These are phyloP conservation scores for Caerostris darwini DNA, from an alignment of 1,140 invertebrate genomes.

Conservation along the genomic window DNA sequence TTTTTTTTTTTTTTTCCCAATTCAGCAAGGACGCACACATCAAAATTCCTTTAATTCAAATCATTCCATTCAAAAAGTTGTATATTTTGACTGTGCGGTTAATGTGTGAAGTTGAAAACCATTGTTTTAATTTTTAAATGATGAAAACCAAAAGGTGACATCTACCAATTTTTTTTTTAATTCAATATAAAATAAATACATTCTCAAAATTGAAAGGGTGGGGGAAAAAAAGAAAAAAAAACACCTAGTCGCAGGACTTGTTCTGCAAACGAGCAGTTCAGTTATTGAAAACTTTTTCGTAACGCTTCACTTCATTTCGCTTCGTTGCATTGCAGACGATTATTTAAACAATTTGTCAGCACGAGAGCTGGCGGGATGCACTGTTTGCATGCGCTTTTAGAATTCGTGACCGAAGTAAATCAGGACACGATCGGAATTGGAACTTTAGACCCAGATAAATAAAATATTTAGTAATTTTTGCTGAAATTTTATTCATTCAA, in stretches of 20 bases:
- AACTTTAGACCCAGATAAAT: background rate
- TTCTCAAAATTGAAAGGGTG: background rate
- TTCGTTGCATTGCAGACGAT: background rate
- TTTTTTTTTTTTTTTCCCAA: background rate
- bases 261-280: background rate
- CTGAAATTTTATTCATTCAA: background rate
- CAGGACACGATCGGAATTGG: background rate
- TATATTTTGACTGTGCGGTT: background rate
- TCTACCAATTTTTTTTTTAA: background rate
- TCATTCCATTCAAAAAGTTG: background rate
- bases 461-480: background rate
- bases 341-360: slow-evolving; percentile 20
- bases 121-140: background rate
- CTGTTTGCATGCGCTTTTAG: background rate
- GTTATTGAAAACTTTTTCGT: background rate
- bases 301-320: slow-evolving; percentile 16
- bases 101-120: background rate
- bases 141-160: background rate
- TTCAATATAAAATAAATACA: too few relatives aligned
- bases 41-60: background rate
- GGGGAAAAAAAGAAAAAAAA: background rate
- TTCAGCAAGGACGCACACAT: background rate
- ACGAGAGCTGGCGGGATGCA: background rate
- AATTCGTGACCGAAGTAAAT: background rate
- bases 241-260: background rate